Evolutionary conservation across 2,113 vertebrate genomes (phyloP), one percentile per base, ranked within the genome.

Genomic region (Nyctibius bracteatus): DNA sequence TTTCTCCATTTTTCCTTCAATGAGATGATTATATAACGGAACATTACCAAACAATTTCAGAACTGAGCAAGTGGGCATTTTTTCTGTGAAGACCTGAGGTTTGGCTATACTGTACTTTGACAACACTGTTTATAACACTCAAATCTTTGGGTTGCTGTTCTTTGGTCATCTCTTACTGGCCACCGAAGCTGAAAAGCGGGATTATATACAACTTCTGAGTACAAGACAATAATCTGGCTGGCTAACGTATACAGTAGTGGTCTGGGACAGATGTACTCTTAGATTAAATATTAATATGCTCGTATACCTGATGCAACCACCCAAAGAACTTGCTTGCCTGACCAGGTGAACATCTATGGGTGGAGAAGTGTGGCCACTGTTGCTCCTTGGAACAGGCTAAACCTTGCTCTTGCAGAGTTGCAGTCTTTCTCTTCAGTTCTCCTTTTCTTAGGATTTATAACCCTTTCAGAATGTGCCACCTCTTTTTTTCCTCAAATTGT

Each of bases 1-100:
- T 70, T 86, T 86, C 93, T 87, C 73, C 28, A 5, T 93, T 96
- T 95, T 95, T 67, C 83, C 82, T 95, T 95, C 75, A 90, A 39
- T 37, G 30, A 84, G 77, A 67, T 74, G 68, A 18, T 96, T 96
- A 86, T 79, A 35, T 96, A 96, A 90, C 3, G 1, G 46, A 70
- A 31, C 22, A 17, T 90, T 88, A 74, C 63, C 47, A 73, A 84
- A 88, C 43, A n/a, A 15, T 47, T 90, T 67, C 61, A 54, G n/a
- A 84, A 81, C 1, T 2, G 39, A 92, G 31, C 27, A 93, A 94
- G 63, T 79, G 44, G 57, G 17, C 10, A 16, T 41, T 70, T 85
- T 75, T 67, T 67, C 49, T 57, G 14, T 93, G 63, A 81, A 83
- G 39, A 63, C 37, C 25, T 87, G 3, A 59, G 81, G n/a, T 84